Evolutionary conservation across 2,888 invertebrate genomes (phyloP).

Genomic region (Lochmaea crataegi): DNA sequence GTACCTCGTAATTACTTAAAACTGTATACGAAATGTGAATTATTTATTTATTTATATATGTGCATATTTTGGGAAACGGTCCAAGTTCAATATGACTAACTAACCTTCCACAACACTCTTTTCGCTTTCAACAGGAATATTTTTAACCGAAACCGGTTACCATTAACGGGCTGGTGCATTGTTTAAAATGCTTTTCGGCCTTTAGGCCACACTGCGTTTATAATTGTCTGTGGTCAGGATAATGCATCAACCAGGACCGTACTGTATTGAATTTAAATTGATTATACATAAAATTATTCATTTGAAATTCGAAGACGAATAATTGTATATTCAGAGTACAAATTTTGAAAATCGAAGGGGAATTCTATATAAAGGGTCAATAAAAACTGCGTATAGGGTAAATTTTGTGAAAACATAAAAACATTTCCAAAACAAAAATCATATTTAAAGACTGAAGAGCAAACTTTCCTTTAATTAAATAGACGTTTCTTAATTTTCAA

Average conservation of each 20-base stretch:
- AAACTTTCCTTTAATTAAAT: no score
- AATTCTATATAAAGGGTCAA: no score
- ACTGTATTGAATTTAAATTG: neutral
- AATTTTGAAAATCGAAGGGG: no score
- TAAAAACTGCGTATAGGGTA: no score
- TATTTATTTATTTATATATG: neutral
- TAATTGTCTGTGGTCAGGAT: slow-evolving; percentile 36
- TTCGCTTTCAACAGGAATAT: slow-evolving; percentile 20
- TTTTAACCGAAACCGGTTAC: slow-evolving; percentile 24
- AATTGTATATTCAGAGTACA: no score
- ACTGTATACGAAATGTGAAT: neutral
- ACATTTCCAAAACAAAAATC: no score
- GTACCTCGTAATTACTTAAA: neutral
- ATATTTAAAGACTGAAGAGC: no score
- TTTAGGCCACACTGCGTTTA: slow-evolving; percentile 31
- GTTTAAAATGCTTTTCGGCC: slow-evolving; percentile 34
- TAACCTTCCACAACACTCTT: slow-evolving; percentile 30
- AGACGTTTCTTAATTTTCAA: no score
- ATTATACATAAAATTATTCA: neutral
- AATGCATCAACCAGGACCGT: slow-evolving; percentile 7
- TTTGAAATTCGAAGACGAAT: no score
- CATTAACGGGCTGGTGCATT: slow-evolving; percentile 13
- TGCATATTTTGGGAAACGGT: slow-evolving; percentile 18
- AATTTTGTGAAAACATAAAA: no score
- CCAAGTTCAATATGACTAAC: slow-evolving; percentile 2